phyloP scores from a whole-genome alignment of 2,888 invertebrate genomes.

The Merodon equestris region DNA sequence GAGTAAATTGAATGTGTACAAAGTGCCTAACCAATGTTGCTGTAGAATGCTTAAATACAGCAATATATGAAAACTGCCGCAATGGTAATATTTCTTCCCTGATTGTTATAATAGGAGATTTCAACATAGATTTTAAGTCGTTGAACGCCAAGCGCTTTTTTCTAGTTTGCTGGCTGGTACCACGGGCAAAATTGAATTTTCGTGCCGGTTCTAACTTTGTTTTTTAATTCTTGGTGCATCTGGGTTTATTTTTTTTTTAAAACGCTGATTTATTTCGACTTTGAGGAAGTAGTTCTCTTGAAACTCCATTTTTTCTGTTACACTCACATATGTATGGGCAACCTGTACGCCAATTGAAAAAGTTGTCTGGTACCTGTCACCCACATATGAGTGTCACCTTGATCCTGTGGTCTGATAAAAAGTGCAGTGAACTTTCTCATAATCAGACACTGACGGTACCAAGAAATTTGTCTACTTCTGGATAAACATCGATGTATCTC shows the following conservation, averaged over 20 bases:
- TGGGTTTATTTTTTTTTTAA: conserved; percentile 1
- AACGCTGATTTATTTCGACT: conserved; percentile 15
- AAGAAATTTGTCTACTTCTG: no score
- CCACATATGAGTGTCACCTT: conserved; percentile 14
- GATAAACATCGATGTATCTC: no score
- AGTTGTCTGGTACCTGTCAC: conserved; percentile 4
- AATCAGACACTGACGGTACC: no score
- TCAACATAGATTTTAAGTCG: no score
- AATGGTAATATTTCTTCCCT: no score
- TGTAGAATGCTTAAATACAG: no score
- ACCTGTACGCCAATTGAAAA: not conserved
- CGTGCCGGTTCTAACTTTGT: conserved; percentile 6
- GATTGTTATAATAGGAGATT: no score
- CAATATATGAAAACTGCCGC: no score
- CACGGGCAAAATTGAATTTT: conserved; percentile 19
- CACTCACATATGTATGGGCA: conserved; percentile 7
- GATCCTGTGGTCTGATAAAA: conserved; percentile 8
- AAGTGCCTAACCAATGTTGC: no score
- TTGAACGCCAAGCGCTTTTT: conserved; percentile 5
- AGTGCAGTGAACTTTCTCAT: not conserved
- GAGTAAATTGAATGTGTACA: no score
- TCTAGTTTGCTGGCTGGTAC: conserved; percentile 26
- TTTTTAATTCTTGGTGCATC: conserved; percentile 6
- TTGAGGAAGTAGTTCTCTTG: conserved; percentile 20
- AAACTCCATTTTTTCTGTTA: not conserved